Evolutionary conservation across 2,797 vertebrate species (phyloP).

Genomic region (Emys orbicularis): DNA sequence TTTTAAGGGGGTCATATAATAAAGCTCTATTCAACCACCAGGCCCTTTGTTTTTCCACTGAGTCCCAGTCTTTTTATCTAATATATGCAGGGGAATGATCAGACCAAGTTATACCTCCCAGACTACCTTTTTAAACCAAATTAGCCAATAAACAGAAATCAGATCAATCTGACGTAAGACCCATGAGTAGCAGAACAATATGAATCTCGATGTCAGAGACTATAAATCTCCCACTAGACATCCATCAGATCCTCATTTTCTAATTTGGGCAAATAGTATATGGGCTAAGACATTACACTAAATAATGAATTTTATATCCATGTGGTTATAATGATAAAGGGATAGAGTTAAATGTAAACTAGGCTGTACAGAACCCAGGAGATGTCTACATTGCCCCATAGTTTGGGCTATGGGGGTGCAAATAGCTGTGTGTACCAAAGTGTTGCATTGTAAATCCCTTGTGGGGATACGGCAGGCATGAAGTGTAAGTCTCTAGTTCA

Average conservation of each 20-base stretch:
- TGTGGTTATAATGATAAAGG: background rate
- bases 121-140: background rate
- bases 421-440: background rate
- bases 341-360: background rate
- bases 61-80: background rate
- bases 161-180: background rate
- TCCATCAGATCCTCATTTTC: background rate
- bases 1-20: background rate
- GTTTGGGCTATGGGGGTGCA: background rate
- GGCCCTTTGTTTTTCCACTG: too few relatives aligned
- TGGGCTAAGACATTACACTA: background rate
- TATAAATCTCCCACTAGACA: background rate
- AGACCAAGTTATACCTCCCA: background rate
- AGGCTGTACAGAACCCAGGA: background rate
- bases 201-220: too few relatives aligned
- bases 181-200: background rate
- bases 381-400: background rate
- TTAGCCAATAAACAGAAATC: background rate
- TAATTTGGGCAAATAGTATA: background rate
- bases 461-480: background rate
- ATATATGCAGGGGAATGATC: background rate
- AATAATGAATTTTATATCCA: background rate
- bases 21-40: background rate
- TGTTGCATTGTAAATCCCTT: background rate
- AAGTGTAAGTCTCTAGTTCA: background rate